Evolutionary conservation across 2,888 invertebrate genomes (phyloP).

Genomic region (Spilosoma lubricipeda): DNA sequence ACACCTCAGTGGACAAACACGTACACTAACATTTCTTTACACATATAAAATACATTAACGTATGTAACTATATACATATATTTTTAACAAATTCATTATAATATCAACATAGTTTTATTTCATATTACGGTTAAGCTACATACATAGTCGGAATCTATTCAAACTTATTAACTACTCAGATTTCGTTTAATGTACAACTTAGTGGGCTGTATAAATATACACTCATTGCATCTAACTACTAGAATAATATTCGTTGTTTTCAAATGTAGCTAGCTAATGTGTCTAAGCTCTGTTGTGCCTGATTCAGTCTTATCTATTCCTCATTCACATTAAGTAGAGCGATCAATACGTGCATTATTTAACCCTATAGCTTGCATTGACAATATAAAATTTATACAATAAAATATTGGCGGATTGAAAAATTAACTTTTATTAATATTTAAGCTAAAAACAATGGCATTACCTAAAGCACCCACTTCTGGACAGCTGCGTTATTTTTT

Average conservation of each 20-base stretch:
- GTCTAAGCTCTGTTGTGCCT: slow-evolving; percentile 6
- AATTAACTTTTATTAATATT: slow-evolving; percentile 48
- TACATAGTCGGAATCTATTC: slow-evolving; percentile 35
- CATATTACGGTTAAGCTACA: slow-evolving; percentile 47
- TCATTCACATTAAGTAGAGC: slow-evolving; percentile 17
- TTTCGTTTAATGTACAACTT: slow-evolving; percentile 47
- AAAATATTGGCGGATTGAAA: slow-evolving; percentile 58
- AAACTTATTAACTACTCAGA: slow-evolving; percentile 64
- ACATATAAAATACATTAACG: slow-evolving; percentile 53
- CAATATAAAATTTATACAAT: slow-evolving; percentile 30
- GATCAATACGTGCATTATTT: slow-evolving; percentile 33
- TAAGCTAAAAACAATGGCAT: slow-evolving; percentile 64
- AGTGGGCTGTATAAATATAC: slow-evolving; percentile 18
- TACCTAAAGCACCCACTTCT: slow-evolving; percentile 60
- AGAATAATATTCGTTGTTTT: slow-evolving; percentile 8
- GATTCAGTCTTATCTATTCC: slow-evolving; percentile 21
- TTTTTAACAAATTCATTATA: slow-evolving; percentile 69
- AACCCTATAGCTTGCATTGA: slow-evolving; percentile 42
- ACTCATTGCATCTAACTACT: slow-evolving; percentile 1
- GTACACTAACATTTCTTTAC: slow-evolving; percentile 51
- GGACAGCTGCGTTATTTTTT: slow-evolving; percentile 56
- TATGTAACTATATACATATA: slow-evolving; percentile 75
- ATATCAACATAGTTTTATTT: slow-evolving; percentile 70
- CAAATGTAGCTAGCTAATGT: not conserved
- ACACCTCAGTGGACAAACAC: slow-evolving; percentile 42